Evolutionary conservation across 2,797 vertebrate species (phyloP), one percentile per base, ranked within the genome.

Genomic region (Bradypodion pumilum): DNA sequence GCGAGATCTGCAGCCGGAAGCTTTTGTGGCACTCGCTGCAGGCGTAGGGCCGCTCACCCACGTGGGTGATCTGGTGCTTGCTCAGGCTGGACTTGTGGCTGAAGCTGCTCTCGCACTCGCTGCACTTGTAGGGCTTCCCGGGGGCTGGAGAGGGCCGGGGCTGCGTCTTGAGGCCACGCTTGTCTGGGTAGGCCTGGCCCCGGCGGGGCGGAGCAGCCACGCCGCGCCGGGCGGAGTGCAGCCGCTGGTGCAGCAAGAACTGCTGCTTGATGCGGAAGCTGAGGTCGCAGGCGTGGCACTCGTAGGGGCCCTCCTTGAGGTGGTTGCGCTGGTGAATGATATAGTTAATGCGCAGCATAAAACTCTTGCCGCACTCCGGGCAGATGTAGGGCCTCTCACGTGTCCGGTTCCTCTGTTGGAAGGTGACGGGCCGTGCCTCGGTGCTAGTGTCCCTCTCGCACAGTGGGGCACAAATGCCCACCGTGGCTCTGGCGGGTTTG

Each of bases 1-100:
- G 96, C 90, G 98, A 98, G 95, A 98, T 98, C 95, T 98, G 98
- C 93, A 98, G 95, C 94, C 98, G 98, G 95, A 99, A 99, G 87
- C 98, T 98, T 93, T 98, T 95, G 92, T 98, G 97, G 85, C 98
- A 99, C 95, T 98, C 98, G 10, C 97, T 96, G 85, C 98, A 99
- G 16, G 98, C 97, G 85, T 98, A 98, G 0, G 98, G 98, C 85
- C 98, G 95, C 95, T 99, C 98, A 0, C 98, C 98, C 0, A 98
- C 98, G 92, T 99, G 98, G 0, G 95, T 97, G 89, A 96, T 96
- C 95, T 96, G 95, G 91, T 96, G 96, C 12, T 96, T 97, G 89
- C 95, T 96, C 81, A 97, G 91, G 93, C 96, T 96, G 0, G 96
- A 97, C 91, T 97, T 97, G 94, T 96, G 96, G 90, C 96, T 96